Conservation (phyloP, 2,888 invertebrate genomes). For the Drosophila neotestacea region DNA sequence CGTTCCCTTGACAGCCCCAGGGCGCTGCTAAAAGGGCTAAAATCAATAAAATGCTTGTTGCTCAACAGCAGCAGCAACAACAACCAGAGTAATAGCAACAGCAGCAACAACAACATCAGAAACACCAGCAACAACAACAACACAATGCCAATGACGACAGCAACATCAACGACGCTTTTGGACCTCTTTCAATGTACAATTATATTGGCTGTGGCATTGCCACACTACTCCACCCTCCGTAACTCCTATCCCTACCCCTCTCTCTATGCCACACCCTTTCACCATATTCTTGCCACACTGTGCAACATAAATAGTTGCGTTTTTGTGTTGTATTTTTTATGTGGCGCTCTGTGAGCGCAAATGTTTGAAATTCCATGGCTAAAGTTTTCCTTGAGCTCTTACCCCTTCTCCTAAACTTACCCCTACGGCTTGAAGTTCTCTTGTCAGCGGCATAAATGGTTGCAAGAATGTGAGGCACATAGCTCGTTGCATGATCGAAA, state of each 20-base stretch:
- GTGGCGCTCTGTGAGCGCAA: constrained; percentile 41
- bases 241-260: too few relatives aligned
- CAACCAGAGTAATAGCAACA: constrained; percentile 20
- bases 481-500: constrained; percentile 72
- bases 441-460: constrained; percentile 67
- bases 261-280: neutral
- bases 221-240: constrained; percentile 10
- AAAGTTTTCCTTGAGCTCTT: constrained; percentile 46
- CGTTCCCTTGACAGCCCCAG: constrained; percentile 30
- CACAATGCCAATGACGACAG: constrained; percentile 41
- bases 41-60: constrained; percentile 84
- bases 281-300: constrained; percentile 32
- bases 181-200: constrained; percentile 74
- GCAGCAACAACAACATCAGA: constrained; percentile 1
- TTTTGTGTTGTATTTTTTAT: constrained; percentile 34
- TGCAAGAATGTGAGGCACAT: constrained; percentile 68
- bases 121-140: constrained; percentile 26
- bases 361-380: constrained; percentile 69
- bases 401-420: neutral
- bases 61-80: constrained; percentile 46
- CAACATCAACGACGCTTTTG: constrained; percentile 35
- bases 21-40: constrained; percentile 72
- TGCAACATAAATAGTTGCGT: constrained; percentile 79
- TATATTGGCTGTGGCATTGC: constrained; percentile 66
- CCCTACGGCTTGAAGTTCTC: constrained; percentile 1